phyloP scores from a whole-genome alignment of 2,113 vertebrate species.

The Maccullochella peelii region DNA sequence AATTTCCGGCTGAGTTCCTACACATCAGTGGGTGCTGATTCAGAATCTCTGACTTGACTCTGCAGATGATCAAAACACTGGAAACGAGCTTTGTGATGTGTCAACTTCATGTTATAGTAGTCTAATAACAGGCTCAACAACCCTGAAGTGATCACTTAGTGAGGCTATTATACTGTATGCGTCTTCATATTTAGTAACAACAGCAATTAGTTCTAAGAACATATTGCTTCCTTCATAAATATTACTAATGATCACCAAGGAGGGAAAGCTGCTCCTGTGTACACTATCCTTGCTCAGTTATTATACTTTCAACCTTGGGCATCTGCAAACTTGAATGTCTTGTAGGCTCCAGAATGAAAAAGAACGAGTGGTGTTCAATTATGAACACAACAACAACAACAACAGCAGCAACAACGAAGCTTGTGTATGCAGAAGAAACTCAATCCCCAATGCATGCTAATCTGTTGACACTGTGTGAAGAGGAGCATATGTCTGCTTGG shows the following conservation, averaged over 20 bases:
- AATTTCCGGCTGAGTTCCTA: constrained; percentile 16
- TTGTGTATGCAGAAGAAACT: constrained; percentile 21
- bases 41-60: constrained; percentile 6
- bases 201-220: neutral
- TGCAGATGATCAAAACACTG: constrained; percentile 28
- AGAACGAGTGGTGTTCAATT: neutral
- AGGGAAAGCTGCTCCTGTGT: neutral
- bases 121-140: neutral
- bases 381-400: neutral
- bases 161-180: neutral
- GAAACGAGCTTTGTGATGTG: constrained; percentile 26
- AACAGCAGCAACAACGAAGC: constrained; percentile 2
- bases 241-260: neutral
- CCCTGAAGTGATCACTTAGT: neutral
- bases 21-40: neutral
- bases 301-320: constrained; percentile 25
- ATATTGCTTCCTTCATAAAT: neutral
- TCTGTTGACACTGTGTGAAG: constrained; percentile 34
- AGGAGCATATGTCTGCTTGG: constrained; percentile 19
- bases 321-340: neutral
- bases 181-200: neutral
- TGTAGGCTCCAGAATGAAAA: neutral
- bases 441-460: constrained; percentile 32
- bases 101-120: neutral
- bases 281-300: neutral